Evolutionary conservation across 2,797 vertebrate species (phyloP), one percentile per base, ranked within the genome.

Genomic region (Decapterus maruadsi): DNA sequence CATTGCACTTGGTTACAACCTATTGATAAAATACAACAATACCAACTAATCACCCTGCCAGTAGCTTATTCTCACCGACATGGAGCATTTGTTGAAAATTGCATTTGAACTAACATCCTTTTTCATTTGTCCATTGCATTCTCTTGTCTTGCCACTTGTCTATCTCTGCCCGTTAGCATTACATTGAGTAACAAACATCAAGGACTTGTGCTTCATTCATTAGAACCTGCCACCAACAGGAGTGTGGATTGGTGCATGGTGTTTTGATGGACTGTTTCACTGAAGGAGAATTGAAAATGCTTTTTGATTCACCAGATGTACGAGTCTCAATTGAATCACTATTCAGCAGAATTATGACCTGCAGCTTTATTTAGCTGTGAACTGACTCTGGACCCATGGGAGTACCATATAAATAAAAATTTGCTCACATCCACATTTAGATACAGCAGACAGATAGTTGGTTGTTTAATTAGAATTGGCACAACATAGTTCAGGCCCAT

Each of bases 281-380:
- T 13, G 53, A 71, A 62, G 63, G 48, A 42, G 38, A 43, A 74
- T 1, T 70, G 14, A 75, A 68, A 19, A 17, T 43, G 19, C 36
- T 4, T 76, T 75, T 82, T 55, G 53, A 75, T 77, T 77, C 69
- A 64, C 51, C 77, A 81, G 65, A 78, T 72, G 59, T 72, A 43
- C 22, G 40, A 60, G 51, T 75, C 69, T 69, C 77, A 51, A 53
- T 42, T 68, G 80, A 83, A 78, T 83, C 61, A 53, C 75, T 62
- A 45, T 80, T 77, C 72, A 72, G 66, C 71, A 22, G 51, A 80
- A 75, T 67, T 54, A 51, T 80, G 86, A 87, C 79, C 79, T 12
- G 56, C 64, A 17, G 70, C 74, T 84, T 80, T 82, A 80, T 88
- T 89, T 85, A 83, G 76, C 72, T 73, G 75, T 81, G 80, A 83